Evolutionary conservation across 2,888 invertebrate genomes (phyloP), one percentile per base, ranked within the genome.

Genomic region (Slavum lentiscoides): DNA sequence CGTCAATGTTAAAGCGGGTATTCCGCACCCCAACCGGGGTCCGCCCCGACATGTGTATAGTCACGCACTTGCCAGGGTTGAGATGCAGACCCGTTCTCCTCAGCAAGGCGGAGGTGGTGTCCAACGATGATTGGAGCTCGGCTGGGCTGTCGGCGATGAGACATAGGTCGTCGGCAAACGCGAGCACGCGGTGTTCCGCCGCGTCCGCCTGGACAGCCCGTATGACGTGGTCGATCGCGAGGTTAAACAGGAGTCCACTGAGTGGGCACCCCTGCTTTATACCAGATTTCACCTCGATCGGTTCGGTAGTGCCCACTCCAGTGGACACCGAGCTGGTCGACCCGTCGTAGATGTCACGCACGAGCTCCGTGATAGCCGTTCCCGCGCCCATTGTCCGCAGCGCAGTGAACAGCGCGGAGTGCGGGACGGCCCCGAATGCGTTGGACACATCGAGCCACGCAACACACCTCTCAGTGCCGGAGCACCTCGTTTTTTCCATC

Each of bases 1-100:
- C 53, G 0, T 13, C 0, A 0, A 66, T 0, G 0, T 0, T 0
- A 15, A 74, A 74, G 0, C 1, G 7, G 7, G 43, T 43, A 7
- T 43, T 7, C 15, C 74, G 6, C 5, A 7, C 17, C 0, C 66
- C 66, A 0, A 74, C 53, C 6, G 64, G 74, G 2, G 8, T 5
- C 1, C 15, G 19, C 0, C 53, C 64, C 0, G 74, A 64, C 1
- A 64, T 6, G 15, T 74, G 74, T 0, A 55, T 2, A 0, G 64
- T 8, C 0, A 8, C 37, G 13, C 64, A 74, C 5, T 72, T 72
- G 2, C 21, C 53, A n/a, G 53, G 8, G 7, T 53, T 64, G 0
- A 74, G 21, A 1, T 1, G 4, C 5, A 73, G 61, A 1, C 43
- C 43, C 0, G 61, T 7, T 17, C 4, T 17, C 0, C 9, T 23